Base-by-base conservation (phyloP, 2,888 invertebrate genomes). In the Drosophila neotestacea region DNA sequence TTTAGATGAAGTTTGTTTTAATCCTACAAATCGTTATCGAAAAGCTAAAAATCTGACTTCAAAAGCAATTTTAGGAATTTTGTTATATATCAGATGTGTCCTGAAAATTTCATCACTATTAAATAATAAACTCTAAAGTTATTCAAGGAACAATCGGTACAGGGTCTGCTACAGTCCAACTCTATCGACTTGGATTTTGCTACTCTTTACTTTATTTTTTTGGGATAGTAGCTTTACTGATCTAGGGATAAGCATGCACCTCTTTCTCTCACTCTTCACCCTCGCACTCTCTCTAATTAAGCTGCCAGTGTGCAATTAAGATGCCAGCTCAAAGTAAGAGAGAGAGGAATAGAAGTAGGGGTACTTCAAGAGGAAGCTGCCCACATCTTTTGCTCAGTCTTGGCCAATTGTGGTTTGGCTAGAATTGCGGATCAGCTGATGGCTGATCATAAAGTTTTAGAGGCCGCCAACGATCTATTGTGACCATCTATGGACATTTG, bases 371-470 rank as follows among this genome's bases (percentile, higher is more conserved):
- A 5, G 10, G 36, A 44, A 4, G 11, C 22, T 28, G 16, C 79
- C 77, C 77, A 66, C 77, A 77, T 77, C 67, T 62, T 79, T 79
- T 67, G 70, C 63, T 28, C 47, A 52, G 11, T 27, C 16, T 6
- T 44, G 64, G 38, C 42, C 73, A 71, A 71, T 71, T 71, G 77
- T 47, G 10, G 4, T 36, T 36, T 50, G 50, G 50, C 50, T 22
- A 7, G 34, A 56, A 28, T 51, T 36, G 41, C 10, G 48, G 76
- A 65, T 87, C 85, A 85, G 88, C 79, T 76, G 73, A 16, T 52
- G 28, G 41, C 38, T 16, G 78, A 59, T 62, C 87, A 84, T 85
- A 85, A 88, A 88, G 75, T 86, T 88, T 76, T 70, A 73, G 62
- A 54, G 79, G 61, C 70, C 62, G 41, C 30, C 59, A 59, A 63